Base-by-base conservation (phyloP, 2,888 invertebrate species). In the Agrotis clavis region DNA sequence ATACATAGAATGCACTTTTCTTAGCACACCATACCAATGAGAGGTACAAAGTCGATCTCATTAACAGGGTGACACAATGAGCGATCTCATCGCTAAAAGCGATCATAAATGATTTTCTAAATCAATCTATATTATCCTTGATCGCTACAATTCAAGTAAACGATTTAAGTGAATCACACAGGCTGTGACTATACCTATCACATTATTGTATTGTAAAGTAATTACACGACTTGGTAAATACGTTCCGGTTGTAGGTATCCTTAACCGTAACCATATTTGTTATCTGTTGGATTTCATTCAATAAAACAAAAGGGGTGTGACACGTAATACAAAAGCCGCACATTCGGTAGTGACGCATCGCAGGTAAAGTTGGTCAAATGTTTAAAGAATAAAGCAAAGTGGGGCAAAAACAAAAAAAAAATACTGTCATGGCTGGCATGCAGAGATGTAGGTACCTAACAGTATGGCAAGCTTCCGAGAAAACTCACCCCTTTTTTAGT, bases 141-240 rank as follows among this genome's bases (percentile, higher is more conserved):
- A 48, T 47, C 4, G 25, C 7, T 2, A 13, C 11, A 14, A 48
- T 57, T 11, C 30, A 30, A 11, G 5, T 7, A 3, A 3, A 48
- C 14, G 30, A 21, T 62, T 53, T 63, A 19, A 4, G 18, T 67
- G 25, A 74, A 19, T 67, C 41, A 74, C 30, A 19, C 3, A 45
- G 11, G 41, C 47, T 18, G 25, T 5, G 19, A 21, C 47, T n/a
- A n/a, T n/a, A 7, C 7, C 30, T 21, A 25, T 18, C n/a, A 47
- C 41, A 25, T 67, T n/a, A n/a, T 35, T n/a, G 30, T 56, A 45
- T 51, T 67, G 21, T 67, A 54, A 25, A 53, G 18, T 35, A 35
- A 19, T 13, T 25, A 30, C 35, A 64, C 50, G 21, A 51, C 62
- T 57, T 51, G 61, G 69, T 69, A 57, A 57, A 62, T 74, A 74